phyloP scores from a whole-genome alignment of 2,888 invertebrate species.

The Pachycephus smyrnensis region DNA sequence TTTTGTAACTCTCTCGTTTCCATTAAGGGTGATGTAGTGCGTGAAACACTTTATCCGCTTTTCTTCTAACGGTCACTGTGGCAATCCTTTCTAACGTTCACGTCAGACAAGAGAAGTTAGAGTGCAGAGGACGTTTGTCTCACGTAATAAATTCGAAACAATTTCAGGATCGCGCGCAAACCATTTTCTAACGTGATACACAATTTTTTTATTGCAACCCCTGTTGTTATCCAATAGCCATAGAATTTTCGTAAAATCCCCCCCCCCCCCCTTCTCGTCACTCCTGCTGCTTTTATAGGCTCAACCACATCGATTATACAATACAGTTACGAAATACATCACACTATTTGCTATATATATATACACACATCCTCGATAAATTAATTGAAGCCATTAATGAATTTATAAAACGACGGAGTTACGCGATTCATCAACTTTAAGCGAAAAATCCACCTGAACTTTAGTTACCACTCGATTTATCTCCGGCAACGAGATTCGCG shows the following conservation, averaged over 20 bases:
- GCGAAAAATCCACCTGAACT: background rate
- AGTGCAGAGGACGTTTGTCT: background rate
- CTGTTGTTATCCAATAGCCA: background rate
- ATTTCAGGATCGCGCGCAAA: background rate
- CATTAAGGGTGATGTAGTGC: slow-evolving; percentile 46
- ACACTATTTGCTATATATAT: background rate
- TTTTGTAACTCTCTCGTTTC: slow-evolving; percentile 35
- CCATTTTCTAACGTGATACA: background rate
- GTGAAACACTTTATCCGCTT: slow-evolving; percentile 38
- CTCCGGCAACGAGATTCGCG: background rate
- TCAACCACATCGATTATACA: background rate
- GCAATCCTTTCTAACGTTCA: background rate
- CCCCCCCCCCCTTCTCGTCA: background rate
- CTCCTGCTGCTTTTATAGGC: background rate
- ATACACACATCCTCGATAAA: background rate
- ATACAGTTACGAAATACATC: background rate
- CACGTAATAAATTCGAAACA: background rate
- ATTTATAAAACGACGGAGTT: background rate
- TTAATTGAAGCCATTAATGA: background rate
- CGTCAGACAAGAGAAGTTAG: background rate
- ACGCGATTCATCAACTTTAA: background rate
- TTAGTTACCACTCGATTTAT: background rate
- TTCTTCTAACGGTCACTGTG: background rate
- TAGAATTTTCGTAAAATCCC: background rate
- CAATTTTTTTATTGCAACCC: background rate